Conservation (phyloP, 2,797 vertebrate species). For the Psittacula derbiana region DNA sequence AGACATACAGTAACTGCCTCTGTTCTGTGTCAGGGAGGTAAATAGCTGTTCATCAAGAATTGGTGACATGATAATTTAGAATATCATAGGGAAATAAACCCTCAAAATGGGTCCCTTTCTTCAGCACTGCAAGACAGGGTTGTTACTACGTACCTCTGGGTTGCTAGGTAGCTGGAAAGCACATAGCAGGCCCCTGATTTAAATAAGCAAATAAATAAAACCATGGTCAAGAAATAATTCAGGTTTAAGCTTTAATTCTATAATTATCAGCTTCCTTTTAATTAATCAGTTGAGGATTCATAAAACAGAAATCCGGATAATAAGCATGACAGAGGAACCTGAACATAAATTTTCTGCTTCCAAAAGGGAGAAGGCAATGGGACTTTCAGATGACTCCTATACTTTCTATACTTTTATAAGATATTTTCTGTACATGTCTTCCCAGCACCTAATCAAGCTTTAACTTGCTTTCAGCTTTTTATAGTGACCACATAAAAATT, state of each 20-base stretch:
- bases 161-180: neutral
- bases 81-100: neutral
- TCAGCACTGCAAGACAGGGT: neutral
- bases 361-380: neutral
- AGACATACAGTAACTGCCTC: neutral
- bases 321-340: neutral
- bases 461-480: neutral
- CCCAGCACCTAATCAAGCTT: neutral
- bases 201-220: neutral
- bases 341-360: neutral
- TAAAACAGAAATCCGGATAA: neutral
- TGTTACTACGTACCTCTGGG: neutral
- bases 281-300: neutral
- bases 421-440: neutral
- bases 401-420: neutral
- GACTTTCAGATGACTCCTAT: neutral
- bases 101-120: neutral
- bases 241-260: neutral
- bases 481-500: neutral
- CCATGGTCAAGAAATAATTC: neutral
- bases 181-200: neutral
- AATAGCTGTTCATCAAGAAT: neutral
- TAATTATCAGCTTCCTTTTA: neutral
- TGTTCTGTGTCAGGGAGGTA: neutral
- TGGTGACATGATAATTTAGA: neutral